Percentiles rank a stretch among this genome's conserved stretches.
phyloP scores from a whole-genome alignment of 2,888 invertebrate species.

The Baccha elongata region DNA sequence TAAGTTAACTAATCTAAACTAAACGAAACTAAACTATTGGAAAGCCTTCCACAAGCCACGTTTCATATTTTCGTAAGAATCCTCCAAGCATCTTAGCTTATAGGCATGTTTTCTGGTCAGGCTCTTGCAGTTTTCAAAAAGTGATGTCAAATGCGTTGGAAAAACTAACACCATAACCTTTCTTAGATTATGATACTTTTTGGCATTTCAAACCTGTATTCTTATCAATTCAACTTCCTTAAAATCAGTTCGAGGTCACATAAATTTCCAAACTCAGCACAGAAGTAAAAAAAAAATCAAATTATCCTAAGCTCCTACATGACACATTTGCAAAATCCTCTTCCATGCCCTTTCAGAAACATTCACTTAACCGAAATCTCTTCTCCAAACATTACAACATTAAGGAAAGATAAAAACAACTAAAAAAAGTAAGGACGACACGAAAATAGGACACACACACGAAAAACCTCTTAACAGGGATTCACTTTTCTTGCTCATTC shows the following conservation, averaged over 20 bases:
- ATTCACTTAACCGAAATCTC: constrained; percentile 57
- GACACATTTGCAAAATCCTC: constrained; percentile 55
- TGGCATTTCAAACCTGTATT: not conserved
- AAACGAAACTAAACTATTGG: too few species aligned
- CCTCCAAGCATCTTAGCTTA: too few species aligned
- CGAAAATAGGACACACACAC: constrained; percentile 36
- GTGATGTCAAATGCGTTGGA: too few species aligned
- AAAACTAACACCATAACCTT: too few species aligned
- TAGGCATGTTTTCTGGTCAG: too few species aligned
- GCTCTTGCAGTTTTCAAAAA: too few species aligned
- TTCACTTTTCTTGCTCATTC: constrained; percentile 54
- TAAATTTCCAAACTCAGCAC: not conserved
- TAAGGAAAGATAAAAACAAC: constrained; percentile 2
- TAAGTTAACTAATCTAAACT: too few species aligned
- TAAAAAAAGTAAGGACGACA: constrained; percentile 14
- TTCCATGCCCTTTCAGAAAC: constrained; percentile 22
- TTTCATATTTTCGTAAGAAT: too few species aligned
- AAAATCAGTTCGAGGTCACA: constrained; percentile 3
- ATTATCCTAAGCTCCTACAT: constrained; percentile 40
- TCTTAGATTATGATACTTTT: not conserved
- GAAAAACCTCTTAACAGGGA: constrained; percentile 65
- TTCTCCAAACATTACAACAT: constrained; percentile 22
- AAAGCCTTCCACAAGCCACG: too few species aligned
- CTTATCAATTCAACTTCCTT: not conserved
- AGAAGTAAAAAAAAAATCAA: constrained; percentile 21